Conservation (phyloP, 2,888 invertebrate species). For the Cactoblastis cactorum region DNA sequence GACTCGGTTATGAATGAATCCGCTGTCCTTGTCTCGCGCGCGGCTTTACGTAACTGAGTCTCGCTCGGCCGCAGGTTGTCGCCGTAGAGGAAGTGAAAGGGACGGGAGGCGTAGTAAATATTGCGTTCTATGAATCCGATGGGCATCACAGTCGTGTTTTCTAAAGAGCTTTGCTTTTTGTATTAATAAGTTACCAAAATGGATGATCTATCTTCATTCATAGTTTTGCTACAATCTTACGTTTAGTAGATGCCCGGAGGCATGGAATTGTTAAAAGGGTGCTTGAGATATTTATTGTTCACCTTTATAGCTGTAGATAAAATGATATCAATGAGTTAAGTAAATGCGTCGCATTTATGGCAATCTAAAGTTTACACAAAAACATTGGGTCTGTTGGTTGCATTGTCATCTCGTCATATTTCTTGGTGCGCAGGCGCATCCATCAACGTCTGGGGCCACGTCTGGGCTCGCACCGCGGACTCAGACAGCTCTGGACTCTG, state of each 20-base stretch:
- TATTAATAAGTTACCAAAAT: slow-evolving; percentile 44
- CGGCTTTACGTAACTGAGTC: slow-evolving; percentile 43
- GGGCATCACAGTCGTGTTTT: slow-evolving; percentile 52
- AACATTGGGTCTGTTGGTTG: not conserved
- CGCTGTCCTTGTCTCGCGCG: slow-evolving; percentile 55
- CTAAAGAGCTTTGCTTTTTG: slow-evolving; percentile 64
- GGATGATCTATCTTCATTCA: slow-evolving; percentile 58
- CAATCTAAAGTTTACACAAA: not conserved
- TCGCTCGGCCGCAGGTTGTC: slow-evolving; percentile 70
- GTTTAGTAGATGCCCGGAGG: slow-evolving; percentile 1
- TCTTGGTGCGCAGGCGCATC: slow-evolving; percentile 5
- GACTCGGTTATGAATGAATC: slow-evolving; percentile 79
- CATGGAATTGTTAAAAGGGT: not conserved
- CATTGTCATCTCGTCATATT: slow-evolving; percentile 8
- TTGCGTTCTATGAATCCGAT: slow-evolving; percentile 61
- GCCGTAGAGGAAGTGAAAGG: slow-evolving; percentile 78
- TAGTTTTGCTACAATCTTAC: slow-evolving; percentile 37
- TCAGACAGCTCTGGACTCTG: not conserved
- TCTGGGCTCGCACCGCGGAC: not conserved
- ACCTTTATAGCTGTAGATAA: not conserved
- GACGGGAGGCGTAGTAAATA: slow-evolving; percentile 77
- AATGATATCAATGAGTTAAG: not conserved
- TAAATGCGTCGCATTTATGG: not conserved
- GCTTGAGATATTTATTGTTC: not conserved
- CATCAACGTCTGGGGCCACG: slow-evolving; percentile 7